phyloP scores from a whole-genome alignment of 2,113 vertebrate genomes.

The Centropus bengalensis region DNA sequence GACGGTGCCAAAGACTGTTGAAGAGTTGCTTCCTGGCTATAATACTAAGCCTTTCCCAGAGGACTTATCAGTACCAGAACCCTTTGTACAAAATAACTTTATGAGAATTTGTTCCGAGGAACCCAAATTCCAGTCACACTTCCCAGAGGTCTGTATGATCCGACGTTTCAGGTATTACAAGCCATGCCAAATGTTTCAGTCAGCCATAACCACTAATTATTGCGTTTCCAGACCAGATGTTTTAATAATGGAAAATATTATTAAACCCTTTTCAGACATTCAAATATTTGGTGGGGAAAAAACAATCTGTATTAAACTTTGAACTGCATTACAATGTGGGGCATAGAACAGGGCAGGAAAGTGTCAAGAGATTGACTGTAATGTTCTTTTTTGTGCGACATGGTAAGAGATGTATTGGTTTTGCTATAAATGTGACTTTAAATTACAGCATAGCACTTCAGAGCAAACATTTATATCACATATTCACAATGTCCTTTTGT shows the following conservation, averaged over 20 bases:
- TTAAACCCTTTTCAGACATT: constrained; percentile 52
- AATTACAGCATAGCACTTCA: not conserved
- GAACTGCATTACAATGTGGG: not conserved
- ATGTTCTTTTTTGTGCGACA: not conserved
- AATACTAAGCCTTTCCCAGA: constrained; percentile 14
- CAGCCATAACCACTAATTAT: constrained; percentile 58
- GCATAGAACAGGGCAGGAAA: not conserved
- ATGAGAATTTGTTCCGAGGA: constrained; percentile 82
- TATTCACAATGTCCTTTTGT: not conserved
- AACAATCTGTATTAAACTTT: constrained; percentile 35
- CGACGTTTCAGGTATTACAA: constrained; percentile 49
- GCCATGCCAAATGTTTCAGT: constrained; percentile 52
- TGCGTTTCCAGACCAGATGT: constrained; percentile 64
- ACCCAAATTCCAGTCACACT: constrained; percentile 90
- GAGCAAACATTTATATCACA: constrained; percentile 39
- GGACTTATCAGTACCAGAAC: constrained; percentile 56
- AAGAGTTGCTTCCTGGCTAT: constrained; percentile 39
- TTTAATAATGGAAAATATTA: constrained; percentile 67
- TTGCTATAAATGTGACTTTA: constrained; percentile 31
- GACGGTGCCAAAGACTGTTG: constrained; percentile 32
- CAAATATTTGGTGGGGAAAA: not conserved
- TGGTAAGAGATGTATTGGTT: not conserved
- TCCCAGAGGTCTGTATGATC: constrained; percentile 88
- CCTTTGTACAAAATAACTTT: constrained; percentile 55
- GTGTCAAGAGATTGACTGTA: not conserved